These are phyloP conservation scores for Prunella himalayana DNA, from an alignment of 2,113 vertebrate species.

Conservation along the genomic window DNA sequence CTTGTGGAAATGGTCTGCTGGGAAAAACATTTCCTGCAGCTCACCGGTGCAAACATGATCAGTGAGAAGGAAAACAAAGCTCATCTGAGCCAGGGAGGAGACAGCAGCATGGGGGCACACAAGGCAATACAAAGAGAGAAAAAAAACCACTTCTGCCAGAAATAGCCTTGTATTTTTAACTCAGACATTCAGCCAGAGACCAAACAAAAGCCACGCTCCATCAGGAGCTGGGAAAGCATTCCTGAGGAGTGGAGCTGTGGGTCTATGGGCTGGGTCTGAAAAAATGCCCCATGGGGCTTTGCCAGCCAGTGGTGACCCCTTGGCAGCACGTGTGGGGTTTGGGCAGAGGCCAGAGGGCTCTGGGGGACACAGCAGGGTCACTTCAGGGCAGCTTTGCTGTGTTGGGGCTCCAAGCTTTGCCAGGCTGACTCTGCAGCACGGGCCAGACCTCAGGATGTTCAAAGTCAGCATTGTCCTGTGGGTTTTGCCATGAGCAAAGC, in stretches of 20 bases:
- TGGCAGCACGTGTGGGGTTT: accelerated
- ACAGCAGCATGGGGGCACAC: conserved; percentile 25
- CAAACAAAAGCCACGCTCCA: conserved; percentile 32
- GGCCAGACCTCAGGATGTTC: not conserved
- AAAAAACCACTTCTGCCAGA: not conserved
- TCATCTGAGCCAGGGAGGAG: conserved; percentile 32
- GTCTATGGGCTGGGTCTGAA: not conserved
- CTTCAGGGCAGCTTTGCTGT: not conserved
- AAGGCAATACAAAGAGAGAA: conserved; percentile 14
- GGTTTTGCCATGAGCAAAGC: not conserved
- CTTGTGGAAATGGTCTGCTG: not conserved
- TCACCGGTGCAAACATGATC: conserved; percentile 34
- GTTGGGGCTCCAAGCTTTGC: not conserved
- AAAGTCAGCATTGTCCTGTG: accelerated
- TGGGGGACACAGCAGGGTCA: not conserved
- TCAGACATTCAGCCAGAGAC: conserved; percentile 22
- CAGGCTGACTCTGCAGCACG: not conserved
- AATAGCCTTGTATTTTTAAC: conserved; percentile 64
- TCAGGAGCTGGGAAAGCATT: not conserved
- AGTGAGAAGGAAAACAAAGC: conserved; percentile 44
- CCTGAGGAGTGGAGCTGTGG: not conserved
- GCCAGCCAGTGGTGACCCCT: not conserved
- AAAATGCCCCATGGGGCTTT: not conserved
- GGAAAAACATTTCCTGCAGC: conserved; percentile 37
- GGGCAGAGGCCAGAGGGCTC: not conserved